Evolutionary conservation across 2,797 vertebrate species (phyloP), one percentile per base, ranked within the genome.

Genomic region (Sylvia borin): DNA sequence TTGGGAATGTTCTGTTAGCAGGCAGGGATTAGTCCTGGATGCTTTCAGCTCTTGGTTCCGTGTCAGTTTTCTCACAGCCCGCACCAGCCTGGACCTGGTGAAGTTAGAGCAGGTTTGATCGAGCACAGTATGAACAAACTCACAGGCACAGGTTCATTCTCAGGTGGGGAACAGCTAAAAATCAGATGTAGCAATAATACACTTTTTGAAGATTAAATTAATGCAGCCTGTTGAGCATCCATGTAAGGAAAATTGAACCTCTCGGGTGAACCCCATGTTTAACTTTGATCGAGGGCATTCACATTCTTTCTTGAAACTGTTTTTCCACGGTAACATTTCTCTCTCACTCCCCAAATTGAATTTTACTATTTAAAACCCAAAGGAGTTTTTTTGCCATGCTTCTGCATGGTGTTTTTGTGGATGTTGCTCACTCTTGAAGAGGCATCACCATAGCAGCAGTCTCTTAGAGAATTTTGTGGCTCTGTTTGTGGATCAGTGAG

Each of bases 251-350:
- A 76, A 85, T 5, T 3, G 38, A 57, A 36, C 5, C 10, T 48
- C 47, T n/a, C 0, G 0, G 24, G 34, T 66, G 43, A 58, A 55
- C 54, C 16, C 15, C 26, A 25, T 7, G 5, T 57, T 62, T 42
- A 60, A 36, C 18, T 64, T 72, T 9, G 26, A 48, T 54, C 0
- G 2, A 34, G 19, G 31, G 9, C 21, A 42, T 62, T 78, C 3
- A 24, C 0, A 9, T 40, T 66, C 68, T 64, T 11, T 51, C n/a
- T 24, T 53, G 16, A 42, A 78, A 31, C 36, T 31, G 0, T 32
- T 85, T 77, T 92, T 45, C 50, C 4, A 4, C 34, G 25, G 25
- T 55, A 32, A 31, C 15, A 7, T 10, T 68, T 50, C 26, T 74
- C 2, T 80, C 10, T 51, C 26, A 9, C 25, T 53, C 19, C 91